phyloP scores from a whole-genome alignment of 1,140 invertebrate genomes.

The Piezodorus guildinii region DNA sequence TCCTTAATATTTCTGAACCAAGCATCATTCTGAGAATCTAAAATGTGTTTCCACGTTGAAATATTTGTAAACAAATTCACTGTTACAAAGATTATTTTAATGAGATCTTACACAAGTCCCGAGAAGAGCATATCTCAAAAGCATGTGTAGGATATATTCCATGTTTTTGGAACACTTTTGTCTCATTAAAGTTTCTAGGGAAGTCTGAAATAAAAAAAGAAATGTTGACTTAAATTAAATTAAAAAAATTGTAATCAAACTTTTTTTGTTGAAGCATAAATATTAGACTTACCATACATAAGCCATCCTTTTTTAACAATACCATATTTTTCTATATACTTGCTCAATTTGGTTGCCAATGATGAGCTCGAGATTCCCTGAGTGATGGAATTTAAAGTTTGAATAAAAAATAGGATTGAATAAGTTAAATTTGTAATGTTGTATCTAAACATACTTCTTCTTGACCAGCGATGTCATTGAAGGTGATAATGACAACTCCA shows the following conservation, averaged over 20 bases:
- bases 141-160: slow-evolving; percentile 41
- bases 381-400: neutral
- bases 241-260: neutral
- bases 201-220: slow-evolving; percentile 31
- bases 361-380: neutral
- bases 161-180: slow-evolving; percentile 33
- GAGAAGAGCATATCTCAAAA: slow-evolving; percentile 35
- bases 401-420: no score
- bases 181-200: slow-evolving; percentile 37
- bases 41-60: neutral
- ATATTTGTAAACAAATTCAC: no score
- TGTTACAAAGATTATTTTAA: neutral
- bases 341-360: neutral
- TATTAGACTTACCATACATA: slow-evolving; percentile 30
- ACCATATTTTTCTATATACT: neutral
- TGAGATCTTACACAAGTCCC: slow-evolving; percentile 24
- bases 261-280: slow-evolving; percentile 1
- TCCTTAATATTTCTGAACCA: slow-evolving; percentile 4
- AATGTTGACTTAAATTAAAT: neutral
- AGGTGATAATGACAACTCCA: no score
- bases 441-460: no score
- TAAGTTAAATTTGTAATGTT: no score
- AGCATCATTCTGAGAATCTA: neutral
- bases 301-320: slow-evolving; percentile 31
- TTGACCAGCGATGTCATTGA: no score